Evolutionary conservation across 2,113 vertebrate genomes (phyloP).

Genomic region (Chauna torquata): DNA sequence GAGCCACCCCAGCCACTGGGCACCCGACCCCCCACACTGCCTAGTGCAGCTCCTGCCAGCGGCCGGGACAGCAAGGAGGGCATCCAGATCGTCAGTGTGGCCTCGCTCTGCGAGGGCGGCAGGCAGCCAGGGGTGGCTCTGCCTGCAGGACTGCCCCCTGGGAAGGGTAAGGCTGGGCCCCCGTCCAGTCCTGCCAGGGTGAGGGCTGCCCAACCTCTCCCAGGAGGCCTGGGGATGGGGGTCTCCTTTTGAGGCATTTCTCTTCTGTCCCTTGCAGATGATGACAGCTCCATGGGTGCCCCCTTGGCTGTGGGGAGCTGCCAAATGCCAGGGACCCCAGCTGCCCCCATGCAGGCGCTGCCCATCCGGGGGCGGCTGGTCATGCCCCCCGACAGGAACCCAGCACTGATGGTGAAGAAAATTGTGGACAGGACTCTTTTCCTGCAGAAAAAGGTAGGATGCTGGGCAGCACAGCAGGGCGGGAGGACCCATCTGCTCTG

Average conservation of each 20-base stretch:
- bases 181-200: background rate
- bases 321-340: fast-evolving
- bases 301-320: background rate
- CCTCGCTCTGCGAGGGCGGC: conserved; percentile 70
- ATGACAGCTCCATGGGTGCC: background rate
- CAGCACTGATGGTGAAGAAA: conserved; percentile 77
- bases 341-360: background rate
- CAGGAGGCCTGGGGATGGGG: fast-evolving
- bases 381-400: conserved; percentile 65
- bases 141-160: background rate
- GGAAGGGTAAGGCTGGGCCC: background rate
- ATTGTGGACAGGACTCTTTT: conserved; percentile 79
- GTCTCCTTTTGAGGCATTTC: background rate
- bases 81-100: conserved; percentile 80
- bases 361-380: conserved; percentile 53
- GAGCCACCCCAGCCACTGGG: background rate
- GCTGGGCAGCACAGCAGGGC: fast-evolving
- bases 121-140: background rate
- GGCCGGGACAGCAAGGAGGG: conserved; percentile 63
- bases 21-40: background rate
- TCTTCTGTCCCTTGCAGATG: background rate
- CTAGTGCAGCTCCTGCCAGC: background rate
- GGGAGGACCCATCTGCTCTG: fast-evolving
- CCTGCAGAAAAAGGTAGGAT: conserved; percentile 78
- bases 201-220: background rate